These are phyloP conservation scores for Dromaius novaehollandiae DNA, from an alignment of 2,113 vertebrate species.

Conservation along the genomic window DNA sequence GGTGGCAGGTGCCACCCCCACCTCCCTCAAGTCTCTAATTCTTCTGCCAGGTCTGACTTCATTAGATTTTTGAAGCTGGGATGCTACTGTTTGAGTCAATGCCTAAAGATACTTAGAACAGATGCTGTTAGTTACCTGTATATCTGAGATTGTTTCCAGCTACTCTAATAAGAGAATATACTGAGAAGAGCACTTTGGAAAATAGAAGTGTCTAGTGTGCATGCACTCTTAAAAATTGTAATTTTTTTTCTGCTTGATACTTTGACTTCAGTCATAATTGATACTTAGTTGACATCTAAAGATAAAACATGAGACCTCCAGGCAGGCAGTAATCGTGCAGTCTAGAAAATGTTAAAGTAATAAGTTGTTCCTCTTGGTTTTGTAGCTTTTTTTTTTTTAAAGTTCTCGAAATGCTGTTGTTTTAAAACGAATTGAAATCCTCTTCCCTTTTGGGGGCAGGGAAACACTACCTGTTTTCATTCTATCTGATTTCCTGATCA, in stretches of 20 bases:
- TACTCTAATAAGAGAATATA: neutral
- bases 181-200: neutral
- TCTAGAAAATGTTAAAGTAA: neutral
- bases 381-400: neutral
- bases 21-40: fast-evolving
- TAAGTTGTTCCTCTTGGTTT: neutral
- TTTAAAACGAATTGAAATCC: neutral
- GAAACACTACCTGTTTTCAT: neutral
- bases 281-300: neutral
- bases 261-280: neutral
- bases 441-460: fast-evolving
- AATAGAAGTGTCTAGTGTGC: neutral
- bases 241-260: neutral
- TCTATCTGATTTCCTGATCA: neutral
- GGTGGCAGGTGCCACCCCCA: neutral
- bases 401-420: neutral
- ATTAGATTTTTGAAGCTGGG: neutral
- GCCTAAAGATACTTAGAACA: neutral
- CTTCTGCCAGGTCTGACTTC: neutral
- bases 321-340: neutral
- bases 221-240: neutral
- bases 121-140: neutral
- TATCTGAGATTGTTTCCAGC: neutral
- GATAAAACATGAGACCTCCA: neutral
- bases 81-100: neutral